phyloP scores from a whole-genome alignment of 2,797 vertebrate genomes.

The Benthosema pterotum region DNA sequence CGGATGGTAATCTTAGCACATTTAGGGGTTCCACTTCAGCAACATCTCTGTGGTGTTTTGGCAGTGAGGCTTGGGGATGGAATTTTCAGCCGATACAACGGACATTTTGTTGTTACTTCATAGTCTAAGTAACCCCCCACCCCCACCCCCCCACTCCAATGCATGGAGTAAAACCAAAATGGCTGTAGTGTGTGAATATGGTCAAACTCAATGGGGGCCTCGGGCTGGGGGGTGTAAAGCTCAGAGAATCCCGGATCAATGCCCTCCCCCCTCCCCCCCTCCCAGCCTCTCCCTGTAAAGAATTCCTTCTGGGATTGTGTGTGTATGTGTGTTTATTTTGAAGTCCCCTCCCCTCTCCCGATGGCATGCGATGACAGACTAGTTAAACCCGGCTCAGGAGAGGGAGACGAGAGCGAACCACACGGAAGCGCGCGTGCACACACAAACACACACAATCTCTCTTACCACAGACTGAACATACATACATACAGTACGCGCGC shows the following conservation, averaged over 20 bases:
- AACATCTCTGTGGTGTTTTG: constrained; percentile 71
- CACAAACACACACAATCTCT: constrained; percentile 33
- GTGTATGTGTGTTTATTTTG: constrained; percentile 68
- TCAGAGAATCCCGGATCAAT: constrained; percentile 31
- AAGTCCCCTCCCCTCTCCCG: constrained; percentile 38
- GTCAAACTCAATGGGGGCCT: constrained; percentile 16
- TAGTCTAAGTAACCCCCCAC: no score
- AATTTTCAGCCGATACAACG: no score
- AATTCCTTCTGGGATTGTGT: constrained; percentile 55
- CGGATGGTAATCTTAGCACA: constrained; percentile 18
- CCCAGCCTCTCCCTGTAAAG: constrained; percentile 40
- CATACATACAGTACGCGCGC: constrained; percentile 51
- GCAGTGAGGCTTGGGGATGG: constrained; percentile 64
- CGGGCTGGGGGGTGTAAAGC: constrained; percentile 24
- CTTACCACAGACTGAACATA: constrained; percentile 26
- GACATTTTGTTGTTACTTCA: no score
- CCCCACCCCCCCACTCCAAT: no score
- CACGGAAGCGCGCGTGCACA: constrained; percentile 35
- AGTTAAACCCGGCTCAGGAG: constrained; percentile 56
- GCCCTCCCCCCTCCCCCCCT: constrained; percentile 34
- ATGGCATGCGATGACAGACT: constrained; percentile 63
- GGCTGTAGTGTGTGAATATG: no score
- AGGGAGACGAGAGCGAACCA: constrained; percentile 50
- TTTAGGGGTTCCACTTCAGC: constrained; percentile 66
- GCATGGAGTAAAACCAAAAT: no score